These are phyloP conservation scores for Andrena haemorrhoa DNA, from an alignment of 2,888 invertebrate species.

Conservation along the genomic window DNA sequence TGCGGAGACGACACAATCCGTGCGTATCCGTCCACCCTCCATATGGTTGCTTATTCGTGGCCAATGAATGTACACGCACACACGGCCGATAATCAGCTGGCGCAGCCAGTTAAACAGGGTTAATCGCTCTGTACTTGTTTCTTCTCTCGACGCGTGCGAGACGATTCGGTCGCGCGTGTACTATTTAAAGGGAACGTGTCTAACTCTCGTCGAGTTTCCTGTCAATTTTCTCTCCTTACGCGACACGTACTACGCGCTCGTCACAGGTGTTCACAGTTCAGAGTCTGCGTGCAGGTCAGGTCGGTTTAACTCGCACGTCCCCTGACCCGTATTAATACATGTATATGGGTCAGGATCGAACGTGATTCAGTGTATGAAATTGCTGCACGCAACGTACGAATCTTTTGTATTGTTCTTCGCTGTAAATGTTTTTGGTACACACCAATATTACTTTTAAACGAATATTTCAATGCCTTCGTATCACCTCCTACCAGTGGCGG, in stretches of 20 bases:
- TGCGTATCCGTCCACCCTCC: slow-evolving; percentile 36
- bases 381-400: no score
- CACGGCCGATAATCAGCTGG: slow-evolving; percentile 71
- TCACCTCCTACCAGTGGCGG: no score
- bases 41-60: slow-evolving; percentile 64
- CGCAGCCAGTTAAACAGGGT: slow-evolving; percentile 16
- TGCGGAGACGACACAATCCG: slow-evolving; percentile 19
- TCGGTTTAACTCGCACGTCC: not conserved
- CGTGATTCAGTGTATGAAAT: no score
- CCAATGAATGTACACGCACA: slow-evolving; percentile 47
- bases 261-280: not conserved
- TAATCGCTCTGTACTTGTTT: not conserved
- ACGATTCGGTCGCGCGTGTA: not conserved
- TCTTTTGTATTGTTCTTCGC: no score
- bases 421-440: no score
- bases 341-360: no score
- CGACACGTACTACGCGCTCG: not conserved
- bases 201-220: not conserved
- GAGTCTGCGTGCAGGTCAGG: not conserved
- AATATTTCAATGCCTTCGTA: no score
- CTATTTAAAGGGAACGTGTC: not conserved
- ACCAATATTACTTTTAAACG: no score
- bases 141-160: not conserved
- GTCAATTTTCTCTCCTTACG: not conserved
- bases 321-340: no score